A percentile compares a stretch with the other conserved stretches of the same genome.
phyloP scores from a whole-genome alignment of 2,797 vertebrate genomes.

The Paratrypauchen microcephalus region DNA sequence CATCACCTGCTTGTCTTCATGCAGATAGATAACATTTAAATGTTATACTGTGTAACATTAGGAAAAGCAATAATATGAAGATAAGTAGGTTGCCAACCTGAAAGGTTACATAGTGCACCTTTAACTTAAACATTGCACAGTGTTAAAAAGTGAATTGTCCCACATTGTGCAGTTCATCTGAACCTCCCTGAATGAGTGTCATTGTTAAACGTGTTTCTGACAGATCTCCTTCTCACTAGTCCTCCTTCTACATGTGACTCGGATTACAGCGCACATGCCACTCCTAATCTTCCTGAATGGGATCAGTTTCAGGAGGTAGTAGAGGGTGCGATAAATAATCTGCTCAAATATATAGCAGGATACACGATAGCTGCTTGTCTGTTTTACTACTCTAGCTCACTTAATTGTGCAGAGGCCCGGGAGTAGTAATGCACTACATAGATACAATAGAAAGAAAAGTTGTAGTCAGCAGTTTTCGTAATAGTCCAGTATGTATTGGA shows the following conservation, averaged over 20 bases:
- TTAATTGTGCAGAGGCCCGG: not conserved
- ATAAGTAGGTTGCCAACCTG: too few relatives aligned
- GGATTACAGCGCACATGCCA: conserved; percentile 66
- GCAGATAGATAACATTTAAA: too few relatives aligned
- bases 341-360: conserved; percentile 24
- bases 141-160: not conserved
- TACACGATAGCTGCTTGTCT: conserved; percentile 37
- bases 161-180: not conserved
- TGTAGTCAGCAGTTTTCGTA: not conserved
- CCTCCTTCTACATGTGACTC: conserved; percentile 64
- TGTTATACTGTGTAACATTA: too few relatives aligned
- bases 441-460: not conserved
- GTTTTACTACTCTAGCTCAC: conserved; percentile 25
- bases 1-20: too few relatives aligned
- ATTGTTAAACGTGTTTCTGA: conserved; percentile 38
- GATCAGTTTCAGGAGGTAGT: conserved; percentile 69
- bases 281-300: conserved; percentile 65
- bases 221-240: conserved; percentile 49
- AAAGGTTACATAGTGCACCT: not conserved
- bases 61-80: too few relatives aligned
- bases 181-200: conserved; percentile 16
- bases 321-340: conserved; percentile 46
- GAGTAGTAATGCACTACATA: not conserved
- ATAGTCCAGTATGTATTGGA: not conserved
- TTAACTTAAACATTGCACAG: not conserved